Evolutionary conservation across 2,888 invertebrate genomes (phyloP).

Genomic region (Odontocolon sp.): DNA sequence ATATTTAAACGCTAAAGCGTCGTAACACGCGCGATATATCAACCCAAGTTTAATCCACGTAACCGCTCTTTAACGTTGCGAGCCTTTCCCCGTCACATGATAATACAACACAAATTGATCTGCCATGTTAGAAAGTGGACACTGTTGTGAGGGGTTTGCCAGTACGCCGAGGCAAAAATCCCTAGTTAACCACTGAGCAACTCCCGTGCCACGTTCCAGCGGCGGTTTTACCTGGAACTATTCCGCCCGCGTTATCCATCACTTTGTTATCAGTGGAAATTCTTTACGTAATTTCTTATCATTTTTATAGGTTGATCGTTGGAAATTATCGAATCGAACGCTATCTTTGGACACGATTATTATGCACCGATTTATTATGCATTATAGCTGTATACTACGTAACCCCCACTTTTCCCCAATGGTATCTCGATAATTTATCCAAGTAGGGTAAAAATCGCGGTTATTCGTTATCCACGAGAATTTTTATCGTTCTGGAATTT

Average conservation of each 20-base stretch:
- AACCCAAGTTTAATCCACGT: conserved; percentile 49
- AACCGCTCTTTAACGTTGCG: conserved; percentile 65
- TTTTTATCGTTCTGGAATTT: too few species aligned
- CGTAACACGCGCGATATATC: conserved; percentile 48
- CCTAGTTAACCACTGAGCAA: conserved; percentile 64
- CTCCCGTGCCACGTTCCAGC: conserved; percentile 18
- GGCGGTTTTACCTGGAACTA: conserved; percentile 21
- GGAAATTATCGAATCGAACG: too few species aligned
- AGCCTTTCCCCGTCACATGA: conserved; percentile 87
- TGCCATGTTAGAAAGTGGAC: conserved; percentile 85
- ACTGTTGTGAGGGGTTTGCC: conserved; percentile 79
- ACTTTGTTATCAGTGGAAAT: too few species aligned
- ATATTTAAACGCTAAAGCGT: conserved; percentile 68
- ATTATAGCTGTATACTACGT: too few species aligned
- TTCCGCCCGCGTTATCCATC: conserved; percentile 23
- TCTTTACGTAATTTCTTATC: too few species aligned
- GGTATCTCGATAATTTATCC: too few species aligned
- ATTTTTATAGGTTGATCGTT: too few species aligned
- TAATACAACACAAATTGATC: conserved; percentile 87
- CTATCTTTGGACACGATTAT: too few species aligned
- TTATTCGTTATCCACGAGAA: too few species aligned
- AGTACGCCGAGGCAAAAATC: conserved; percentile 73
- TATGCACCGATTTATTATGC: too few species aligned
- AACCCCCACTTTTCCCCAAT: too few species aligned
- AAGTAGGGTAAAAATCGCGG: too few species aligned